These are phyloP conservation scores for Boloria selene DNA, from an alignment of 2,888 invertebrate genomes.

Conservation along the genomic window DNA sequence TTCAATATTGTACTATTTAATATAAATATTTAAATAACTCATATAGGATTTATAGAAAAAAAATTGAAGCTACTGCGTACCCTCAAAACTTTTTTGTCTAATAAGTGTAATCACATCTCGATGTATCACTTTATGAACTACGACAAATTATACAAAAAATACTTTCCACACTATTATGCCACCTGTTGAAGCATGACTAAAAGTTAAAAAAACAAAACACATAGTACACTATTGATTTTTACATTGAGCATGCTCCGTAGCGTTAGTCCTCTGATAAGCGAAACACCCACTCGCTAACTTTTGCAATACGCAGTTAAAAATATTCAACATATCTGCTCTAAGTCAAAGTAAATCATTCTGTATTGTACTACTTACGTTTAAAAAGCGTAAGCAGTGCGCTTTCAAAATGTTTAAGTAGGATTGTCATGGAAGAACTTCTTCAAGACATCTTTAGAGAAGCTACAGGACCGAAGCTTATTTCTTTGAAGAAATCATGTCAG, in stretches of 20 bases:
- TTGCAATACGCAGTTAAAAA: slow-evolving; percentile 39
- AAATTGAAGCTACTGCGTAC: background rate
- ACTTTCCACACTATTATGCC: slow-evolving; percentile 22
- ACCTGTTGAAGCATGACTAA: slow-evolving; percentile 61
- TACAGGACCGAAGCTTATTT: slow-evolving; percentile 88
- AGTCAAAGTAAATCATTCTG: background rate
- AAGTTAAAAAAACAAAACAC: slow-evolving; percentile 39
- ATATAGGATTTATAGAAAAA: background rate
- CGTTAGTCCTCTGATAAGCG: slow-evolving; percentile 55
- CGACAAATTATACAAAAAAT: too few relatives aligned
- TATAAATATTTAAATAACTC: too few relatives aligned
- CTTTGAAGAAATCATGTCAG: slow-evolving; percentile 91
- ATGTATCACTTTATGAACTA: too few relatives aligned
- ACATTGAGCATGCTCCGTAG: slow-evolving; percentile 70
- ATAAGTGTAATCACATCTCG: too few relatives aligned
- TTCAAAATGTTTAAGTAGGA: slow-evolving; percentile 42
- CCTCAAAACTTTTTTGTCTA: too few relatives aligned
- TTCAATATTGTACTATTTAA: too few relatives aligned
- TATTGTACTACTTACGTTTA: slow-evolving; percentile 2
- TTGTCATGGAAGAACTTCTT: slow-evolving; percentile 92
- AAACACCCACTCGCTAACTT: slow-evolving; percentile 59
- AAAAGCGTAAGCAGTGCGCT: slow-evolving; percentile 2
- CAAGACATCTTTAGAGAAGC: slow-evolving; percentile 93
- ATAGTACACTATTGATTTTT: slow-evolving; percentile 67
- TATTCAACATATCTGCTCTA: background rate